Evolutionary conservation across 23 tunicate species (phyloP), one percentile per base, ranked within the genome.

Genomic region (Halocynthia aurantium): DNA sequence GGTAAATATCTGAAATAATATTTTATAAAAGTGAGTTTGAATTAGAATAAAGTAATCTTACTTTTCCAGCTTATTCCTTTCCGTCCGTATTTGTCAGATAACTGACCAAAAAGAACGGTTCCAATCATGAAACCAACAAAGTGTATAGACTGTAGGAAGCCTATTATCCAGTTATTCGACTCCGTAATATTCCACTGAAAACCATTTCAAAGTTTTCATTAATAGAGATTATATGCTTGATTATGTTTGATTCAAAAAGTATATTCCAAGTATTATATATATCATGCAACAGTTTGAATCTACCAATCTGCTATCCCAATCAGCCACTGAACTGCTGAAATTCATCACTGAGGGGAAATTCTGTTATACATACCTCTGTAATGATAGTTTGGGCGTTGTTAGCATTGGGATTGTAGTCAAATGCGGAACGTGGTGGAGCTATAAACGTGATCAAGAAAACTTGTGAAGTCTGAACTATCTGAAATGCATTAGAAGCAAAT

Each of bases 81-180:
- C 22, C 78, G 55, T 10, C 78, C 78, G 56, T 13, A 74, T n/a
- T 54, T 53, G 21, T 74, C 78, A 8, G 78, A 74, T 74, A 74
- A 54, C 22, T 74, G 78, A 13, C 78, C 78, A 74, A 74, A 74
- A 8, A 74, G 62, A 13, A 74, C 64, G 19, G 78, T 74, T 17
- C 65, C 78, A 64, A 74, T 74, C 78, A 74, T 74, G 6, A 74
- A 74, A 10, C 78, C 78, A 54, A 74, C 60, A 49, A 74, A 74
- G 22, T 54, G 56, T 13, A 74, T 74, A 51, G 78, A 74, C 64
- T 74, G 78, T 10, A 74, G 65, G 13, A 74, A 54, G 8, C 78
- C 78, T 12, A 64, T 62, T 13, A 74, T 74, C 78, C 78, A 74
- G 21, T 74, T 74, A 8, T 21, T 55, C 31, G 55, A 44, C 31